Percentiles rank a stretch among this genome's conserved stretches.
Evolutionary conservation across 2,113 vertebrate species (phyloP).

Genomic region (Ploceus nigricollis): DNA sequence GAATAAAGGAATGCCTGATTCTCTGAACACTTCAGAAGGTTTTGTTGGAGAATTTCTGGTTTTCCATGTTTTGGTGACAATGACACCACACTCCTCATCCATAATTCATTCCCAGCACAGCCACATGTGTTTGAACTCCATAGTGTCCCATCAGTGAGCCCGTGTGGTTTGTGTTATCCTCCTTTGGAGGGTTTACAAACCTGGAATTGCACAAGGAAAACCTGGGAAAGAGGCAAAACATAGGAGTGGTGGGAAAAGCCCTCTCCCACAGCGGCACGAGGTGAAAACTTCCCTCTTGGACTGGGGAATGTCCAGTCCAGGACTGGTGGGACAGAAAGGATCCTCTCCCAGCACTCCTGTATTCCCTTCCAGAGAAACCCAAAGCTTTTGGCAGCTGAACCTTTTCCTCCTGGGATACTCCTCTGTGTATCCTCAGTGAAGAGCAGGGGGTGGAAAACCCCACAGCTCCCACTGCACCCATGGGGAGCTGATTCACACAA

Average conservation of each 20-base stretch:
- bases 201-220: constrained; percentile 9
- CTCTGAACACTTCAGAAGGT: not conserved
- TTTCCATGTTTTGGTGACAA: not conserved
- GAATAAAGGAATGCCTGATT: not conserved
- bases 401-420: not conserved
- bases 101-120: constrained; percentile 10
- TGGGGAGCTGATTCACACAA: accelerated
- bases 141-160: not conserved
- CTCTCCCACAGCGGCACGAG: not conserved
- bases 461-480: not conserved
- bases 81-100: not conserved
- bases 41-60: not conserved
- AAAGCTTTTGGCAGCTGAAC: not conserved
- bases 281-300: not conserved
- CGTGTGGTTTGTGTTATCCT: constrained; percentile 17
- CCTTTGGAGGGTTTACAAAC: not conserved
- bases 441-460: not conserved
- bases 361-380: not conserved
- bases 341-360: accelerated
- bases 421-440: not conserved
- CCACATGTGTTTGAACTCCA: constrained; percentile 2
- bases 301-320: not conserved
- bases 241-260: not conserved
- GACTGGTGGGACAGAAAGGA: not conserved
- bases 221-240: not conserved